phyloP scores from a whole-genome alignment of 2,888 invertebrate genomes.

The Harmothoe impar region DNA sequence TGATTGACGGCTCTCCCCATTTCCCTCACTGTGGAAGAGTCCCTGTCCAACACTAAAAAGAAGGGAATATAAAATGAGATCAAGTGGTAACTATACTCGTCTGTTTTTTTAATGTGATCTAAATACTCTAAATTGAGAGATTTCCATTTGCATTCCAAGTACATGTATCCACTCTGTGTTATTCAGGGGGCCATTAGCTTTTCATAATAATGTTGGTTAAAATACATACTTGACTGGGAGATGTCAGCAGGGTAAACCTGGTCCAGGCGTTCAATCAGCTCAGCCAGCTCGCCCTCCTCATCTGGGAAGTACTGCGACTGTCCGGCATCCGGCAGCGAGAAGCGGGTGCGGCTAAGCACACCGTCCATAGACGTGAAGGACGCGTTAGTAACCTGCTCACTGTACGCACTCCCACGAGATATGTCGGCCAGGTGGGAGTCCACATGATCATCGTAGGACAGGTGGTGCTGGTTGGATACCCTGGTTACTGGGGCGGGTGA shows the following conservation, averaged over 20 bases:
- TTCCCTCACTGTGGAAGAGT: not conserved
- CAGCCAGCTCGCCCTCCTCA: constrained; percentile 73
- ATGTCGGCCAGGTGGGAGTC: not conserved
- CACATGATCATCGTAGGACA: constrained; percentile 1
- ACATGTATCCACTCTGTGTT: too few species aligned
- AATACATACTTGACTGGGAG: constrained; percentile 63
- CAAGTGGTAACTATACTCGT: too few species aligned
- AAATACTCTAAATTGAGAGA: too few species aligned
- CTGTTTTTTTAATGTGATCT: too few species aligned
- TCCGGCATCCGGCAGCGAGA: constrained; percentile 73
- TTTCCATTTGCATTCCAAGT: too few species aligned
- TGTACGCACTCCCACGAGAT: not conserved
- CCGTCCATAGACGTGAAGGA: constrained; percentile 26
- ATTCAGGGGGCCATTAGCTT: too few species aligned
- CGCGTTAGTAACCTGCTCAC: not conserved
- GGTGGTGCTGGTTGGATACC: not conserved
- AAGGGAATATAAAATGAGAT: not conserved
- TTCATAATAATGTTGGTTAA: too few species aligned
- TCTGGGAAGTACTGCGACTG: constrained; percentile 73
- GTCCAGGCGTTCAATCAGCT: constrained; percentile 73
- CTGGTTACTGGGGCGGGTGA: not conserved
- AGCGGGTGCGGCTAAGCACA: constrained; percentile 70
- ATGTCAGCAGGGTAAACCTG: constrained; percentile 72
- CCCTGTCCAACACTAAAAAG: not conserved
- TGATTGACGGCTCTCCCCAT: constrained; percentile 8